Percentiles rank a stretch among this genome's conserved stretches.
Conservation (phyloP, 2,797 vertebrate species). For the Epinephelus malabaricus region DNA sequence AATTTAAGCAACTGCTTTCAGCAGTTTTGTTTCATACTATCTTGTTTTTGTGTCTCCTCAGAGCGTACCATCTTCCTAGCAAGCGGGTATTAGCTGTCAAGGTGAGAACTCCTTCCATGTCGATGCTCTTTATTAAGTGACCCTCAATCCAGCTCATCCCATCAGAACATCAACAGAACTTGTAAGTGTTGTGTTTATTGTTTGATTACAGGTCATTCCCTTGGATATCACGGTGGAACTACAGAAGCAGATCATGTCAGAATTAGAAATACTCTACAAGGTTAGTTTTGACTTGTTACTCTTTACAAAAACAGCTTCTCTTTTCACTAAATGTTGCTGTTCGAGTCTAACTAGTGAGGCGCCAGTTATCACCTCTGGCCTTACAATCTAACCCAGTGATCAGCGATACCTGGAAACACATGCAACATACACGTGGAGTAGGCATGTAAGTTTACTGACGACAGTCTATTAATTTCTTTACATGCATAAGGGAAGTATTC, state of each 20-base stretch:
- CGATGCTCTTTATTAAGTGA: conserved; percentile 16
- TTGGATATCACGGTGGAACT: conserved; percentile 97
- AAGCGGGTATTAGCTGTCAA: conserved; percentile 96
- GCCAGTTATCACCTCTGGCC: conserved; percentile 24
- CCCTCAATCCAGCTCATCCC: neutral
- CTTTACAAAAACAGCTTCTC: neutral
- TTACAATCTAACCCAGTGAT: conserved; percentile 42
- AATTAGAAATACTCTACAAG: conserved; percentile 99
- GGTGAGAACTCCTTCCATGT: conserved; percentile 84
- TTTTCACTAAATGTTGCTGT: conserved; percentile 24
- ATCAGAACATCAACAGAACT: neutral
- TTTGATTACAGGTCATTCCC: conserved; percentile 92
- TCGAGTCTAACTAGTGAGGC: conserved; percentile 23
- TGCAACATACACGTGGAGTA: neutral
- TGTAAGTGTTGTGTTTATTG: neutral
- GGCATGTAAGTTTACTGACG: conserved; percentile 8
- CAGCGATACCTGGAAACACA: conserved; percentile 4
- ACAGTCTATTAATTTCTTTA: neutral
- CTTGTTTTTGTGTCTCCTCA: conserved; percentile 70
- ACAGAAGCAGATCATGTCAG: conserved; percentile 99
- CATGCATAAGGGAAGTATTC: neutral
- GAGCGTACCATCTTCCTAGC: conserved; percentile 94
- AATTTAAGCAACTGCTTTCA: neutral
- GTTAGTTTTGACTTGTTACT: conserved; percentile 73
- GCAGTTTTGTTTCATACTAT: conserved; percentile 10